Conservation (phyloP, 2,113 vertebrate species). For the Poeciliopsis prolifica region DNA sequence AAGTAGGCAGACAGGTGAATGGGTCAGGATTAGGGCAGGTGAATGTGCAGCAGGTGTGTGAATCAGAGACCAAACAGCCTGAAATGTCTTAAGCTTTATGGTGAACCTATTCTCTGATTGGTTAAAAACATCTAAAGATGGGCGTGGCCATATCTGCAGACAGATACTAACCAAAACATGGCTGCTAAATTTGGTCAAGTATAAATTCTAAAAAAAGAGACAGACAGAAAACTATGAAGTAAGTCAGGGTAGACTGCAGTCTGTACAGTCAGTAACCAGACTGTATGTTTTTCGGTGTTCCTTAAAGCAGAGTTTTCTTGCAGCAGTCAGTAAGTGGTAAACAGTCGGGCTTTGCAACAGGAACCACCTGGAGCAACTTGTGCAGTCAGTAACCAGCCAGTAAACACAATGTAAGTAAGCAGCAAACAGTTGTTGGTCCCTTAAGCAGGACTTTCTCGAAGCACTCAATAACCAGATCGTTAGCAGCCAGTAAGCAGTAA, state of each 20-base stretch:
- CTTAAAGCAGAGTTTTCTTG: too few relatives aligned
- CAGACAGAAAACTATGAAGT: background rate
- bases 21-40: background rate
- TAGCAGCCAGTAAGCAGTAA: slow-evolving; percentile 1
- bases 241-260: background rate
- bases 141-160: background rate
- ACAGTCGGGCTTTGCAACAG: background rate
- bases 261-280: too few relatives aligned
- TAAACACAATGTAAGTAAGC: background rate
- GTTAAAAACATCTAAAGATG: background rate
- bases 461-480: background rate
- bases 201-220: too few relatives aligned
- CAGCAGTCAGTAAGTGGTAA: background rate
- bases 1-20: background rate
- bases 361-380: background rate
- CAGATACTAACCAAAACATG: too few relatives aligned
- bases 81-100: too few relatives aligned
- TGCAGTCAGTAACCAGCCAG: background rate
- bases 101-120: background rate
- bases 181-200: too few relatives aligned
- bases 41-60: background rate
- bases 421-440: slow-evolving; percentile 3
- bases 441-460: background rate
- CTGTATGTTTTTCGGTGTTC: too few relatives aligned
- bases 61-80: too few relatives aligned